These are phyloP conservation scores for Amphilophus citrinellus DNA, from an alignment of 2,113 vertebrate species.

Conservation along the genomic window DNA sequence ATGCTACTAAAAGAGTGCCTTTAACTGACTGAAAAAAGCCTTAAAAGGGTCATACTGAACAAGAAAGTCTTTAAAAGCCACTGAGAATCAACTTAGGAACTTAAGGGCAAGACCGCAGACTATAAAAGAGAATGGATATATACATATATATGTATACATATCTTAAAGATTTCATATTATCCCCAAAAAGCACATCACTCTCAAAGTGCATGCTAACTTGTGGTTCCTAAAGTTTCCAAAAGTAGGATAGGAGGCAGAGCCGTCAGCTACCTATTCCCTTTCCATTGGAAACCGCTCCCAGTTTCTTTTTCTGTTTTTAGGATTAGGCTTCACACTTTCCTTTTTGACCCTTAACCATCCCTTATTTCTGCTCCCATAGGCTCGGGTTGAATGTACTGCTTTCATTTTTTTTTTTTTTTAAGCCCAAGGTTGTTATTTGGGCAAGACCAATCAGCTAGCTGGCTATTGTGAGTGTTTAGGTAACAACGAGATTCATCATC, in stretches of 20 bases:
- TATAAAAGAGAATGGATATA: neutral
- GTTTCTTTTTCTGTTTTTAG: neutral
- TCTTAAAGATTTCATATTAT: neutral
- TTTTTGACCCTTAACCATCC: neutral
- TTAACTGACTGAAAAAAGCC: neutral
- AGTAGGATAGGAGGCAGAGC: neutral
- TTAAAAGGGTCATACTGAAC: neutral
- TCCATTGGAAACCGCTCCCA: neutral
- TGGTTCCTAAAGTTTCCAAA: neutral
- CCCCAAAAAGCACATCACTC: neutral
- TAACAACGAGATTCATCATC: constrained; percentile 46
- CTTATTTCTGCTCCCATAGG: neutral
- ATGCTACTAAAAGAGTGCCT: neutral
- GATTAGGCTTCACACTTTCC: neutral
- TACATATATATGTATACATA: neutral
- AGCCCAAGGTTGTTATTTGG: neutral
- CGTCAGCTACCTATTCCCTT: neutral
- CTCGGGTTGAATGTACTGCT: neutral
- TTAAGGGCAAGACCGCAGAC: neutral
- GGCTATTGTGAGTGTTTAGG: constrained; percentile 7
- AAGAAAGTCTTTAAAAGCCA: constrained; percentile 8
- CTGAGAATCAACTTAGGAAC: neutral
- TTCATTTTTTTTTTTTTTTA: neutral
- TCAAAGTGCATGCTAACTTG: neutral
- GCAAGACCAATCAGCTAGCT: constrained; percentile 5